phyloP scores from a whole-genome alignment of 2,113 vertebrate species.

The Pygoscelis antarcticus region DNA sequence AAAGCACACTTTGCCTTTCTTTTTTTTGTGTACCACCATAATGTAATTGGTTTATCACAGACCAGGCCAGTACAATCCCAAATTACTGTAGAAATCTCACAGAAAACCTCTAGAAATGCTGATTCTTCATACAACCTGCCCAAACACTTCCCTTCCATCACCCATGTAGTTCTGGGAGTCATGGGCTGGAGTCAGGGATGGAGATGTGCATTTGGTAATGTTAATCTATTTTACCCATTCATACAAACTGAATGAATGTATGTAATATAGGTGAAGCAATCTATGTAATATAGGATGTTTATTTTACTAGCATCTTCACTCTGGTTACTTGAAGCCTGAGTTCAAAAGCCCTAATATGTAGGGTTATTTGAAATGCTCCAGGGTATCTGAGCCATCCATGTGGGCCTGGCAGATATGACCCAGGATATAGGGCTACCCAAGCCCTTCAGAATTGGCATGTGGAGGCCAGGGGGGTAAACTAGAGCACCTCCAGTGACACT shows the following conservation, averaged over 20 bases:
- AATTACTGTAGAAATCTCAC: not conserved
- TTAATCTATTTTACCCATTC: not conserved
- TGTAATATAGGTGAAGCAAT: not conserved
- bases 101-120: not conserved
- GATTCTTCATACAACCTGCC: not conserved
- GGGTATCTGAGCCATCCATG: not conserved
- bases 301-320: not conserved
- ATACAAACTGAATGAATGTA: not conserved
- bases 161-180: not conserved
- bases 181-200: not conserved
- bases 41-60: slow-evolving; percentile 30
- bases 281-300: no score
- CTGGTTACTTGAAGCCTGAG: no score
- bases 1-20: not conserved
- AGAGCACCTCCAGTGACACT: not conserved
- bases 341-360: not conserved
- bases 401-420: not conserved
- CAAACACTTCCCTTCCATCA: not conserved
- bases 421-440: not conserved
- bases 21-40: not conserved
- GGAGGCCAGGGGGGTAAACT: not conserved
- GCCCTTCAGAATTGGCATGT: not conserved
- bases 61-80: not conserved
- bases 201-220: not conserved
- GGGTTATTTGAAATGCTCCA: not conserved